phyloP scores from a whole-genome alignment of 2,888 invertebrate genomes.

The Sminthurinus aureus region DNA sequence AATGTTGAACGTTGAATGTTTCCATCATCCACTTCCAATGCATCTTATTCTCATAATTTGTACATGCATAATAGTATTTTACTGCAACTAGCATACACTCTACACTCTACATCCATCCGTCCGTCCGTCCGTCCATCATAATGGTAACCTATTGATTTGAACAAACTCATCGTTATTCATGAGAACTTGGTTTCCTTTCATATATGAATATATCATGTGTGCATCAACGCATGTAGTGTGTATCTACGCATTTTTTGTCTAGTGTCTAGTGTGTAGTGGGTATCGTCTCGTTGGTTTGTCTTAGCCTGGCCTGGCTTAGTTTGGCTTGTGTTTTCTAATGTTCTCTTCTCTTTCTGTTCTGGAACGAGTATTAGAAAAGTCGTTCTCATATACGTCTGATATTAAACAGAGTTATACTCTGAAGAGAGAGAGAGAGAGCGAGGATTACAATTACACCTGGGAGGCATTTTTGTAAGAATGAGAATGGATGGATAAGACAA shows the following conservation, averaged over 20 bases:
- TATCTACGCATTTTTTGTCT: no score
- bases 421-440: constrained; percentile 1
- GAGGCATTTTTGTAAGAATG: constrained; percentile 37
- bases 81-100: not conserved
- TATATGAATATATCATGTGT: no score
- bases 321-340: no score
- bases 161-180: constrained; percentile 39
- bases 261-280: not conserved
- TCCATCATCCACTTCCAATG: not conserved
- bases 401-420: constrained; percentile 33
- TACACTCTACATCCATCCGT: not conserved
- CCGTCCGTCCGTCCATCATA: not conserved
- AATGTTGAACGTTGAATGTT: no score
- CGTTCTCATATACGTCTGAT: constrained; percentile 28
- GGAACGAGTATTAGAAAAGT: constrained; percentile 20
- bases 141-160: constrained; percentile 36
- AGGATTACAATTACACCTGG: constrained; percentile 38
- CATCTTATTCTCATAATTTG: not conserved
- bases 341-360: no score
- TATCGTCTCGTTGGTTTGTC: no score
- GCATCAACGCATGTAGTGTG: no score
- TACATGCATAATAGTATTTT: no score
- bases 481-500: constrained; percentile 40
- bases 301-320: no score
- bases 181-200: constrained; percentile 14